Evolutionary conservation across 1,140 invertebrate genomes (phyloP), one percentile per base, ranked within the genome.

Genomic region (Theocolax elegans): DNA sequence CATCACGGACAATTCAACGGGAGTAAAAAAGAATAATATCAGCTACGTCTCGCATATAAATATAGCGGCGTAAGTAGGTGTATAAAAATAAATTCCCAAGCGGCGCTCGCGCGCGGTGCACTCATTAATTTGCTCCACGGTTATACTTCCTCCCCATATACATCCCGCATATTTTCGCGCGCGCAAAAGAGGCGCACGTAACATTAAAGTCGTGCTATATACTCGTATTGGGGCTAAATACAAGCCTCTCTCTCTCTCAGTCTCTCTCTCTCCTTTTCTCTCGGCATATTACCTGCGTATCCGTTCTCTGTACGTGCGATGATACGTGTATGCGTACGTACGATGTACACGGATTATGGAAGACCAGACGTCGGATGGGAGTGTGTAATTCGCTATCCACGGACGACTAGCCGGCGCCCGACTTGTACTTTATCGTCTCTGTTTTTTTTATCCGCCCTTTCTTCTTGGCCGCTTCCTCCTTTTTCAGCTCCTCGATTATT

Each of bases 321-420:
- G 19, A 21, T 23, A 17, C 15, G 12, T 38, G 17, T 49, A 23
- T 23, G 3, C 21, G 13, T 25, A 51, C 12, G 21, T 13, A 8
- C 21, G 21, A 6, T 25, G 9, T 49, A 23, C 23, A n/a, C 29
- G 51, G 31, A 6, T 35, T 35, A 6, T 6, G 31, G 19, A 4
- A 46, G 4, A 15, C 15, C 42, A 46, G 31, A 35, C 31, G 10
- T 35, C 31, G 10, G 46, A 35, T 31, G 62, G 62, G 40, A 49
- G 66, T 72, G 62, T 75, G 75, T 76, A 77, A 73, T 76, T 73
- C 48, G 71, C 63, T n/a, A n/a, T n/a, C n/a, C n/a, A n/a, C n/a
- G 68, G 60, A 78, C 79, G 79, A 63, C 79, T 76, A 75, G 68
- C 76, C 73, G 80, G 78, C 79, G 76, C 78, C 80, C 73, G 71